Evolutionary conservation across 2,888 invertebrate species (phyloP), one percentile per base, ranked within the genome.

Genomic region (Crocallis elinguaria): DNA sequence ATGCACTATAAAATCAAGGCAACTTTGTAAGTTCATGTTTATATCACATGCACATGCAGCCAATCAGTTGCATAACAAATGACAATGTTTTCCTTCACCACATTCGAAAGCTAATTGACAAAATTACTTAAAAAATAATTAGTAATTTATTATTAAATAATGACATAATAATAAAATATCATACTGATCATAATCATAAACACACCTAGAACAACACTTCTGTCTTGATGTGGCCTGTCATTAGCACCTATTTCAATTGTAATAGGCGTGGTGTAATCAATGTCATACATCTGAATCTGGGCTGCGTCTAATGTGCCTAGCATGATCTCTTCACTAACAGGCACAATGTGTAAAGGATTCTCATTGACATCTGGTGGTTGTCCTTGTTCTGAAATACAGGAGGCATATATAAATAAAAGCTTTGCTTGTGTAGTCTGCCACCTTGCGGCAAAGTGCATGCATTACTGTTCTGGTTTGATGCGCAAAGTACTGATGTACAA

Each of bases 261-360:
- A 19, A 91, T 79, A 0, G 86, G 82, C 14, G 79, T 70, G 8
- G 85, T 88, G 42, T 77, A 87, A 51, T 91, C 88, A 27, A 90
- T 73, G 49, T 86, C 83, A 42, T 78, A 82, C 46, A 85, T 71
- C 19, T 81, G 83, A 4, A 84, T 74, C 57, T 86, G 86, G 6
- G 87, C 83, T 0, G 82, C 77, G 42, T 89, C 89, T 14, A 91
- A 66, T 1, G 84, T 83, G 57, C 81, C 81, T 0, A 91, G 74
- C 52, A 90, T 86, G 13, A 83, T 86, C 56, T 89, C 88, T 55
- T 90, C 89, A 52, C 86, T 88, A 21, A 88, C 84, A 44, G 86
- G 85, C 0, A 82, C 77, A 27, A 84, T 69, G 57, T 68, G 42
- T 11, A 54, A 13, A 14, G 33, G n/a, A 11, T 38, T 54, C 23